A percentile compares a stretch with the other conserved stretches of the same genome.
Evolutionary conservation across 2,888 invertebrate genomes (phyloP).

Genomic region (Heliconius charithonia): DNA sequence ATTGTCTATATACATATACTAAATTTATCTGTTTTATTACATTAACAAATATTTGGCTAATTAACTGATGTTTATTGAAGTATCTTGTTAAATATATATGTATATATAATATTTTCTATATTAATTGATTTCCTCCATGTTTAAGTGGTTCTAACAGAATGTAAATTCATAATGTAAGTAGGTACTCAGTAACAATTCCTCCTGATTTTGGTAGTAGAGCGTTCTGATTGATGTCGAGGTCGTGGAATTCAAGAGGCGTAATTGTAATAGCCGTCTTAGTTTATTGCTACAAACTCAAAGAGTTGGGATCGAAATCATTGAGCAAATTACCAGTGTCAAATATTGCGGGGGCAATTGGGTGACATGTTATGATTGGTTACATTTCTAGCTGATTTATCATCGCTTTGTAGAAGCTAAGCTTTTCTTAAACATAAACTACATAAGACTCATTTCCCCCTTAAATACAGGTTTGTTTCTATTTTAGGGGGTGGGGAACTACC

Average conservation of each 20-base stretch:
- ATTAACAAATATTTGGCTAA: constrained; percentile 38
- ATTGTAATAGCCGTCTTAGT: constrained; percentile 46
- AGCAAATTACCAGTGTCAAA: constrained; percentile 34
- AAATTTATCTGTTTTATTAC: constrained; percentile 47
- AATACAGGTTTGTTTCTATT: too few relatives aligned
- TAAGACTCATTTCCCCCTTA: too few relatives aligned
- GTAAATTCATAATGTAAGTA: not conserved
- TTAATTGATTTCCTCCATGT: not conserved
- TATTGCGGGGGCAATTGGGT: constrained; percentile 22
- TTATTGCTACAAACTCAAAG: constrained; percentile 41
- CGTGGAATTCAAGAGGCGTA: constrained; percentile 44
- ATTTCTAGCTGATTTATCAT: constrained; percentile 10
- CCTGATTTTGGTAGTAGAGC: constrained; percentile 23
- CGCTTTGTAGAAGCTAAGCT: not conserved
- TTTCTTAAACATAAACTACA: not conserved
- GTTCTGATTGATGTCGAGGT: constrained; percentile 53
- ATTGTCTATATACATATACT: constrained; percentile 45
- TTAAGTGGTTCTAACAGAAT: not conserved
- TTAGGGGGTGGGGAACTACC: too few relatives aligned
- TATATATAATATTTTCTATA: not conserved
- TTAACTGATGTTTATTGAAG: not conserved
- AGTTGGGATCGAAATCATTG: constrained; percentile 28
- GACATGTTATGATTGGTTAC: constrained; percentile 14
- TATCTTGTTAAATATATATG: not conserved
- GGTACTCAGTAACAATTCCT: constrained; percentile 12